Evolutionary conservation across 2,888 invertebrate genomes (phyloP).

Genomic region (Chrysomela aeneicollis): DNA sequence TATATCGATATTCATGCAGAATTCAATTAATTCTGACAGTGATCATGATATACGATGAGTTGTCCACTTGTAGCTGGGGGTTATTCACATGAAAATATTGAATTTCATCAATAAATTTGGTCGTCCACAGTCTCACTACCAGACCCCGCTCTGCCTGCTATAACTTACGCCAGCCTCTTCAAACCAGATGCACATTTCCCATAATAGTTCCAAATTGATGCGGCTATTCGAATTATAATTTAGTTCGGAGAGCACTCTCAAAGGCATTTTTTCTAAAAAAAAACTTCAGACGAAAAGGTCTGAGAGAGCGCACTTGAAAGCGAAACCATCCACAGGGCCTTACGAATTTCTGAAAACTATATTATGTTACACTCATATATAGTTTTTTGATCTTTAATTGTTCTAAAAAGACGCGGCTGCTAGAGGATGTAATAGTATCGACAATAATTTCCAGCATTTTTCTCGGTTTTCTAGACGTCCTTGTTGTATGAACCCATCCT

Average conservation of each 20-base stretch:
- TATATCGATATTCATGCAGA: neutral
- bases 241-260: slow-evolving; percentile 12
- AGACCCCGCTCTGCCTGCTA: slow-evolving; percentile 27
- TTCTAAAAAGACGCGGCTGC: no score
- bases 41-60: neutral
- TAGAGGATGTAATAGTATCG: no score
- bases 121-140: slow-evolving; percentile 18
- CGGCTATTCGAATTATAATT: slow-evolving; percentile 13
- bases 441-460: no score
- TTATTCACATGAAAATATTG: slow-evolving; percentile 34
- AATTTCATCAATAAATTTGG: slow-evolving; percentile 32
- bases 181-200: slow-evolving; percentile 36
- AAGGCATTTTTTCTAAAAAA: neutral
- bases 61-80: slow-evolving; percentile 25
- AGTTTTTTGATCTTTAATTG: no score
- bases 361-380: no score
- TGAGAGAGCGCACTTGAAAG: neutral
- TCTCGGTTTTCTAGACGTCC: no score
- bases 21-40: neutral
- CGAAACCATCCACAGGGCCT: neutral
- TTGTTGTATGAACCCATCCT: no score
- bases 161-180: slow-evolving; percentile 36
- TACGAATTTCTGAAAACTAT: neutral
- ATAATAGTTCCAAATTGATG: slow-evolving; percentile 17
- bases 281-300: neutral